These are phyloP conservation scores for Heliconius hermathena DNA, from an alignment of 1,140 invertebrate species.

Conservation along the genomic window DNA sequence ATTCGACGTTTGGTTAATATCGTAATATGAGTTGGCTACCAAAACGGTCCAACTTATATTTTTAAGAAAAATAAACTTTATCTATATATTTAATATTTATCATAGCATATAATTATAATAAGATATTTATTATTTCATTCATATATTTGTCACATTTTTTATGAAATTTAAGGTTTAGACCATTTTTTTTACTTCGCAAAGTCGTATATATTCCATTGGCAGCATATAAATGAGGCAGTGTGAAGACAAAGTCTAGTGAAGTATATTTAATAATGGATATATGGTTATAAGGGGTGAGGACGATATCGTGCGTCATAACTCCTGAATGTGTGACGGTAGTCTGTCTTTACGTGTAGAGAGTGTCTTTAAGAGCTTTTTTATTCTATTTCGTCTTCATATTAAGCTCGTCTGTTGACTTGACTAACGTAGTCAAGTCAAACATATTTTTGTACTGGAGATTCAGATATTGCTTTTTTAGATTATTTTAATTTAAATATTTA, in stretches of 20 bases:
- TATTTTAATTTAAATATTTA: neutral
- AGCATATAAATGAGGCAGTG: conserved; percentile 38
- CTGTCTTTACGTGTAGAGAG: conserved; percentile 27
- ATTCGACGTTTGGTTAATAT: conserved; percentile 6
- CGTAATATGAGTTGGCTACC: neutral
- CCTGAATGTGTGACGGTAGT: conserved; percentile 19
- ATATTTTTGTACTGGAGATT: neutral
- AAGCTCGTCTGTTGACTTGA: conserved; percentile 3
- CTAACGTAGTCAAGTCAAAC: neutral
- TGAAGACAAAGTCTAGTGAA: conserved; percentile 18
- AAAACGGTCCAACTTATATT: neutral
- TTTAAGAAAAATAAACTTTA: neutral
- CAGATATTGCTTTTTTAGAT: neutral
- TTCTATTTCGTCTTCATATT: conserved; percentile 18
- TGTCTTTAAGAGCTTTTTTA: conserved; percentile 36
- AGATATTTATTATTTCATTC: too few species aligned
- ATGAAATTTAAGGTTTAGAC: neutral
- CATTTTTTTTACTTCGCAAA: neutral
- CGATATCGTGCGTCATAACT: conserved; percentile 36
- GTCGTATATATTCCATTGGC: conserved; percentile 30
- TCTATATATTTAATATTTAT: too few species aligned
- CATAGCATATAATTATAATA: too few species aligned
- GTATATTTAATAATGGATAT: conserved; percentile 44
- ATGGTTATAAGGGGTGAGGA: conserved; percentile 43
- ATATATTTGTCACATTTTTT: neutral